A percentile compares a stretch with the other conserved stretches of the same genome.
Conservation (phyloP, 1,140 invertebrate species). For the Brachionus calyciflorus region DNA sequence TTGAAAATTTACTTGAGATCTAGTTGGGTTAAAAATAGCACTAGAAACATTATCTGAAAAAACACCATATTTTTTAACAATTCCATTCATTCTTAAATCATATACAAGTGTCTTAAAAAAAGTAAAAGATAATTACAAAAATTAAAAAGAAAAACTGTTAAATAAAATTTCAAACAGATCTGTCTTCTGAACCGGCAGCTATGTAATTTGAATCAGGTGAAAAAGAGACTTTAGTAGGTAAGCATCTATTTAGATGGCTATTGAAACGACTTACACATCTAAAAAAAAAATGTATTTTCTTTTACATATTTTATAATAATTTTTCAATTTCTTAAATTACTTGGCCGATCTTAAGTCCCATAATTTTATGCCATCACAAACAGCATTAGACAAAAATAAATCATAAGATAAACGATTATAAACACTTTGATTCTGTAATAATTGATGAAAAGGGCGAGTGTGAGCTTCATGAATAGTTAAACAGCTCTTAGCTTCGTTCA, state of each 20-base stretch:
- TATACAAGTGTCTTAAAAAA: slow-evolving; percentile 17
- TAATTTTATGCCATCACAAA: slow-evolving; percentile 59
- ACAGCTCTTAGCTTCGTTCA: slow-evolving; percentile 56
- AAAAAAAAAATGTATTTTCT: too few relatives aligned
- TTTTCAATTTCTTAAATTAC: slow-evolving; percentile 48
- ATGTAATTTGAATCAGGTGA: slow-evolving; percentile 58
- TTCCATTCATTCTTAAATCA: slow-evolving; percentile 38
- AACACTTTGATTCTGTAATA: slow-evolving; percentile 58
- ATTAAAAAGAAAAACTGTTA: too few relatives aligned
- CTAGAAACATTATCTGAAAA: slow-evolving; percentile 26
- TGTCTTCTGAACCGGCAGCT: slow-evolving; percentile 58
- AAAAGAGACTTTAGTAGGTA: slow-evolving; percentile 55
- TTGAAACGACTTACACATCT: slow-evolving; percentile 56
- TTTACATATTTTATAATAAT: neutral
- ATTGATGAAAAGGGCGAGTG: slow-evolving; percentile 53
- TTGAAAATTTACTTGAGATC: slow-evolving; percentile 7
- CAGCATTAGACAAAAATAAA: slow-evolving; percentile 57
- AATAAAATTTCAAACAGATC: slow-evolving; percentile 54
- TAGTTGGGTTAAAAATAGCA: slow-evolving; percentile 43
- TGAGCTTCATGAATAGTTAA: slow-evolving; percentile 54
- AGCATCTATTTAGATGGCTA: slow-evolving; percentile 55
- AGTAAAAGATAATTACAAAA: neutral
- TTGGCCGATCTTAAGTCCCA: slow-evolving; percentile 60
- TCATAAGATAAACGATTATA: slow-evolving; percentile 57
- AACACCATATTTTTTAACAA: slow-evolving; percentile 34